These are phyloP conservation scores for Drosophila jambulina DNA, from an alignment of 1,140 invertebrate genomes.

Conservation along the genomic window DNA sequence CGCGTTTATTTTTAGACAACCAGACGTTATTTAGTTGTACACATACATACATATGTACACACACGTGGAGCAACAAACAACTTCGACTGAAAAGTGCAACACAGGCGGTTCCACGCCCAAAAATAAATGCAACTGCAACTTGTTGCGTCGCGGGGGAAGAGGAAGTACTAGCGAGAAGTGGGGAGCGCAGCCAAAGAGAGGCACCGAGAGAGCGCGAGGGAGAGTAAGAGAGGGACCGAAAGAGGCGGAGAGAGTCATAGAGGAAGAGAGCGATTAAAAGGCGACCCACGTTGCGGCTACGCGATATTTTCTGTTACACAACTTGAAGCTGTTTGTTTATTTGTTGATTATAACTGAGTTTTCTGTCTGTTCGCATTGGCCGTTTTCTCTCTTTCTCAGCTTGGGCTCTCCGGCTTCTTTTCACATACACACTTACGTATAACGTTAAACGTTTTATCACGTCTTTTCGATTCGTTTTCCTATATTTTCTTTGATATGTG, in stretches of 20 bases:
- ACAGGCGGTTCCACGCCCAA: conserved; percentile 39
- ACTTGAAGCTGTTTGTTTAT: conserved; percentile 61
- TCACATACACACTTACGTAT: conserved; percentile 42
- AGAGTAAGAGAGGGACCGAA: conserved; percentile 1
- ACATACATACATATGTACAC: conserved; percentile 8
- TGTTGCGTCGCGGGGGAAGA: conserved; percentile 50
- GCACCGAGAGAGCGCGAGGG: conserved; percentile 4
- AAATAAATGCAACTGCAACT: conserved; percentile 63
- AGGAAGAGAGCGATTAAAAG: conserved; percentile 3
- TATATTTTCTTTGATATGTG: conserved; percentile 75
- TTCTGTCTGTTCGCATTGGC: conserved; percentile 5
- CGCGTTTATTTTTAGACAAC: conserved; percentile 72
- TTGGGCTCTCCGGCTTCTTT: conserved; percentile 45
- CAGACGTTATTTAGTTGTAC: conserved; percentile 22
- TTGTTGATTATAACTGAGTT: conserved; percentile 50
- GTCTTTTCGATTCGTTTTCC: conserved; percentile 65
- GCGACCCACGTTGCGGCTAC: conserved; percentile 66
- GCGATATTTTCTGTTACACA: conserved; percentile 79
- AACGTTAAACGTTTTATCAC: conserved; percentile 79
- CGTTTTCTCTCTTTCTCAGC: conserved; percentile 41
- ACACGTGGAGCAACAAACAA: conserved; percentile 46
- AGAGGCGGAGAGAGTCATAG: background rate
- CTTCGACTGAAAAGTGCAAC: conserved; percentile 64
- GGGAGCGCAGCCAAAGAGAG: conserved; percentile 11
- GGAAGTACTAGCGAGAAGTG: background rate